A percentile compares a stretch with the other conserved stretches of the same genome.
Conservation (phyloP, 2,888 invertebrate species). For the Archips crataeganus region DNA sequence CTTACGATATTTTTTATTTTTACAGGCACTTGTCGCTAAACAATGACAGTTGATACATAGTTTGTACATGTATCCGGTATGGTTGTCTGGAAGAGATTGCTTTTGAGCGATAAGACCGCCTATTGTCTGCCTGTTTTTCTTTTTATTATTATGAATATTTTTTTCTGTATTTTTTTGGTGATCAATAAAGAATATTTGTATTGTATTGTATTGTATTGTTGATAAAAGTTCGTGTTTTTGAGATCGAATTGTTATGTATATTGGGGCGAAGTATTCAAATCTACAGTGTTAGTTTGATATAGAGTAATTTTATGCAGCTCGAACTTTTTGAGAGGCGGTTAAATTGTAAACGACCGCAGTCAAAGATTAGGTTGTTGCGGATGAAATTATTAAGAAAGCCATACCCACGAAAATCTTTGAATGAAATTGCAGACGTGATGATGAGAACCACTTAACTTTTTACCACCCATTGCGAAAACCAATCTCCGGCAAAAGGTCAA, state of each 20-base stretch:
- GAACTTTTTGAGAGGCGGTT: not conserved
- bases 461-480: slow-evolving; percentile 6
- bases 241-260: not conserved
- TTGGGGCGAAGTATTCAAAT: not conserved
- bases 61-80: too few relatives aligned
- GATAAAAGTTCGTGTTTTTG: not conserved
- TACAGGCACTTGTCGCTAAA: too few relatives aligned
- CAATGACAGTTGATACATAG: too few relatives aligned
- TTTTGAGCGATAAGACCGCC: too few relatives aligned
- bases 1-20: too few relatives aligned
- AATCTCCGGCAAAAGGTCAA: slow-evolving; percentile 19
- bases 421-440: slow-evolving; percentile 13
- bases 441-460: slow-evolving; percentile 12
- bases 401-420: slow-evolving; percentile 8
- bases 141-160: too few relatives aligned
- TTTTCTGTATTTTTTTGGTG: too few relatives aligned
- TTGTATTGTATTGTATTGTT: too few relatives aligned
- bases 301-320: not conserved
- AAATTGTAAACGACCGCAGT: not conserved
- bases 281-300: not conserved
- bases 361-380: not conserved
- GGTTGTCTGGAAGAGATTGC: too few relatives aligned
- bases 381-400: slow-evolving; percentile 8
- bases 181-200: too few relatives aligned
- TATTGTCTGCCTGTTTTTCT: too few relatives aligned